phyloP scores from a whole-genome alignment of 2,797 vertebrate species.

The Heterohyrax brucei region DNA sequence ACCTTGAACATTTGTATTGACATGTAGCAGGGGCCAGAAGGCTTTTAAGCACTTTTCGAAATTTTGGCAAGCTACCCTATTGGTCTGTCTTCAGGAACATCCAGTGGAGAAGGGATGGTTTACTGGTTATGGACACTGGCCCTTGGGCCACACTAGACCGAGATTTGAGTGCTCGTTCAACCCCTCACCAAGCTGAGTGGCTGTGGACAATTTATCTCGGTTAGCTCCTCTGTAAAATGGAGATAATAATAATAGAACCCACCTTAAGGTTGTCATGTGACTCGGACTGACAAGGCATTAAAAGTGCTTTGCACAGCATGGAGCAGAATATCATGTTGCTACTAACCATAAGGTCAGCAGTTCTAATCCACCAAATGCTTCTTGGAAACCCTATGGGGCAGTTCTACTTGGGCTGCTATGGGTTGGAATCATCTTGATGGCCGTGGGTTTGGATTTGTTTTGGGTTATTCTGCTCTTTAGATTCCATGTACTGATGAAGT shows the following conservation, averaged over 20 bases:
- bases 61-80: not conserved
- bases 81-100: not conserved
- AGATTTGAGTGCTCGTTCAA: not conserved
- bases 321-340: not conserved
- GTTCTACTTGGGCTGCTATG: not conserved
- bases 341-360: no score
- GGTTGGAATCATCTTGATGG: not conserved
- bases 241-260: not conserved
- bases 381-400: not conserved
- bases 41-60: constrained; percentile 54
- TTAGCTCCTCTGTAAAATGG: not conserved
- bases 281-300: not conserved
- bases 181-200: not conserved
- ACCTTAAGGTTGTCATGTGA: not conserved
- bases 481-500: not conserved
- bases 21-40: constrained; percentile 11
- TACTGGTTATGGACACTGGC: not conserved
- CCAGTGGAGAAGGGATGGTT: not conserved
- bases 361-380: not conserved
- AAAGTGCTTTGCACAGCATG: accelerated
- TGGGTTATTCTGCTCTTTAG: not conserved
- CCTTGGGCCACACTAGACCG: not conserved
- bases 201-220: not conserved
- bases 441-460: no score
- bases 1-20: constrained; percentile 46